Evolutionary conservation across 2,888 invertebrate species (phyloP).

Genomic region (Macroteleia sp.): DNA sequence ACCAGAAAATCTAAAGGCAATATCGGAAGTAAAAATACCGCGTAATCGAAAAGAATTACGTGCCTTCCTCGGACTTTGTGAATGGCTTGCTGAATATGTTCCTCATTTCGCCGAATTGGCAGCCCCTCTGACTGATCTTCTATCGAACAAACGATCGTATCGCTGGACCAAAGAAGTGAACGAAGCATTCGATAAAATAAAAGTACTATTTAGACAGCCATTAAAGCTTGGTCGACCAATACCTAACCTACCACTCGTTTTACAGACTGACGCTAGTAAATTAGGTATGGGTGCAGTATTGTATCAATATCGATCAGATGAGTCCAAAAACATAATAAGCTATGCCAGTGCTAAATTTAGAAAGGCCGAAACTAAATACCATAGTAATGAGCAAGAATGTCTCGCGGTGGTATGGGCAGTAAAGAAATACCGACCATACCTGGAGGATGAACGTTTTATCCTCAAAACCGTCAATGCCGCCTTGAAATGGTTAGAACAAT

Average conservation of each 20-base stretch:
- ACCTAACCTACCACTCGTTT: neutral
- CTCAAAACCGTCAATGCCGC: constrained; percentile 63
- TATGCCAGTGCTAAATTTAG: constrained; percentile 65
- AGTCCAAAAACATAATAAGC: constrained; percentile 30
- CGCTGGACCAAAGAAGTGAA: neutral
- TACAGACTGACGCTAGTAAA: constrained; percentile 30
- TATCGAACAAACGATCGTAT: neutral
- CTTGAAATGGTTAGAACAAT: constrained; percentile 10
- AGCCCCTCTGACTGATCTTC: neutral
- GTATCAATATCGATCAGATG: neutral
- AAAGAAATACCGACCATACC: constrained; percentile 48
- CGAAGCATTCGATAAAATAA: neutral
- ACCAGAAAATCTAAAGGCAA: neutral
- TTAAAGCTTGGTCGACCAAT: neutral
- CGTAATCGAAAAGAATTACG: no score
- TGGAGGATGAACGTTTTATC: constrained; percentile 58
- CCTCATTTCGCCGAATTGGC: no score
- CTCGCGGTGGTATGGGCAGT: neutral
- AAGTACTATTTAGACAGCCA: neutral
- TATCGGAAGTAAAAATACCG: no score
- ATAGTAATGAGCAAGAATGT: constrained; percentile 36
- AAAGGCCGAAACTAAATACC: constrained; percentile 34
- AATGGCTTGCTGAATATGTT: no score
- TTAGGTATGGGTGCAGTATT: constrained; percentile 33
- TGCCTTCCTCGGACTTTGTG: no score